Evolutionary conservation across 1,140 invertebrate genomes (phyloP).

Genomic region (Bacillus rossius): DNA sequence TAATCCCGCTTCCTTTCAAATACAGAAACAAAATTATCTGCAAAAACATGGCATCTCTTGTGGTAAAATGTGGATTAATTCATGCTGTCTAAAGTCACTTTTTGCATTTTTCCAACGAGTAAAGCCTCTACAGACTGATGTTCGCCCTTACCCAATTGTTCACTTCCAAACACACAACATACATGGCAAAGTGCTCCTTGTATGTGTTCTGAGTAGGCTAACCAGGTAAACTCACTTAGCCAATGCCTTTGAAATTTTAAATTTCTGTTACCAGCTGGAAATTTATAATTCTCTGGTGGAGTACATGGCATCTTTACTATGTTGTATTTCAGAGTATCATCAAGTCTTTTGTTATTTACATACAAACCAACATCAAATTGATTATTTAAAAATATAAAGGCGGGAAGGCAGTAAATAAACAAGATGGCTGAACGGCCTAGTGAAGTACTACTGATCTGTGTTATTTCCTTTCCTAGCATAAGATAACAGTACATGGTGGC

Average conservation of each 20-base stretch:
- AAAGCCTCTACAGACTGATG: conserved; percentile 1
- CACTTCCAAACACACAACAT: neutral
- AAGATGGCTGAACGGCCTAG: no score
- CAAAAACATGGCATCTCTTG: conserved; percentile 2
- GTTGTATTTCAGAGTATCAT: no score
- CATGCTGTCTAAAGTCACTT: conserved; percentile 17
- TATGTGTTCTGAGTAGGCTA: neutral
- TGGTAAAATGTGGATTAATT: conserved; percentile 9
- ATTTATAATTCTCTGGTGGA: conserved; percentile 2
- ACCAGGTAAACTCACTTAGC: neutral
- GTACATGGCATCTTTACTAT: neutral
- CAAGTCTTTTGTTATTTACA: no score
- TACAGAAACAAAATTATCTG: conserved; percentile 4
- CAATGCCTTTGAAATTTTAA: conserved; percentile 1
- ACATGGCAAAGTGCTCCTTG: conserved; percentile 1
- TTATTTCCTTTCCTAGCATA: no score
- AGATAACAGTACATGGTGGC: no score
- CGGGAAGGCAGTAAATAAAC: no score
- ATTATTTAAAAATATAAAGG: no score
- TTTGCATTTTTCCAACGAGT: conserved; percentile 19
- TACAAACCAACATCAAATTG: no score
- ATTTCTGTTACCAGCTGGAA: neutral
- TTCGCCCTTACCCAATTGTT: neutral
- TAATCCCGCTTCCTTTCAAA: neutral
- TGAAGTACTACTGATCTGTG: no score